A percentile compares a stretch with the other conserved stretches of the same genome.
Conservation (phyloP, 2,797 vertebrate species). For the Tauraco hartlaubi region DNA sequence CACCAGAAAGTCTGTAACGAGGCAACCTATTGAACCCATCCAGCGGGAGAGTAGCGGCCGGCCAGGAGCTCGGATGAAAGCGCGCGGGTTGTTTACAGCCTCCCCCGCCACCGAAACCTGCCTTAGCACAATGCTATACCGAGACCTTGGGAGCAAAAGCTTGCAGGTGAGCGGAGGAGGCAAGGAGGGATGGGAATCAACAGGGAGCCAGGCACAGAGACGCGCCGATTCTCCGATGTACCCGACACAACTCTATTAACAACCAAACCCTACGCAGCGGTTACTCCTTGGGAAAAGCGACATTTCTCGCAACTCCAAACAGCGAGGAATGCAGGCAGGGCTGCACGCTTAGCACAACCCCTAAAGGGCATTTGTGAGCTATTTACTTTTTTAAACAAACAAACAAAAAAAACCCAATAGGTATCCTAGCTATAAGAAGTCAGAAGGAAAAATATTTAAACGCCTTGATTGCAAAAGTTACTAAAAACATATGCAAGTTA, state of each 20-base stretch:
- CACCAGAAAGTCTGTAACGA: constrained; percentile 10
- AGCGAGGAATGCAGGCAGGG: not conserved
- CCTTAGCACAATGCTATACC: not conserved
- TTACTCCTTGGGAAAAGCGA: fast-evolving
- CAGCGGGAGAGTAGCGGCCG: not conserved
- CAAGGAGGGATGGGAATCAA: not conserved
- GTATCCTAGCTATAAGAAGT: not conserved
- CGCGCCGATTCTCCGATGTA: not conserved
- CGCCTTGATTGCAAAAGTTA: not conserved
- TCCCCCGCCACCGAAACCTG: not conserved
- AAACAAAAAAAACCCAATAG: not conserved
- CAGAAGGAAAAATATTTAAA: constrained; percentile 3
- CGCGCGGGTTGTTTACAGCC: not conserved
- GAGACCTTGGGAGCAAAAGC: not conserved
- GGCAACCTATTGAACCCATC: constrained; percentile 26
- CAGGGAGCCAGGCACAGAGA: not conserved
- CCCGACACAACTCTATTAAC: not conserved
- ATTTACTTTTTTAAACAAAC: not conserved
- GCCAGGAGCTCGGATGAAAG: not conserved
- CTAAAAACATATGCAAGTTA: not conserved
- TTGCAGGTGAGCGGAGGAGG: not conserved
- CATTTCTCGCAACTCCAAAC: not conserved
- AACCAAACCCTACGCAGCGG: not conserved
- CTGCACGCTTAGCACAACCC: not conserved
- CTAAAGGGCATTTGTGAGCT: not conserved